Conservation (phyloP, 2,888 invertebrate species). For the Drosophila paranaensis region DNA sequence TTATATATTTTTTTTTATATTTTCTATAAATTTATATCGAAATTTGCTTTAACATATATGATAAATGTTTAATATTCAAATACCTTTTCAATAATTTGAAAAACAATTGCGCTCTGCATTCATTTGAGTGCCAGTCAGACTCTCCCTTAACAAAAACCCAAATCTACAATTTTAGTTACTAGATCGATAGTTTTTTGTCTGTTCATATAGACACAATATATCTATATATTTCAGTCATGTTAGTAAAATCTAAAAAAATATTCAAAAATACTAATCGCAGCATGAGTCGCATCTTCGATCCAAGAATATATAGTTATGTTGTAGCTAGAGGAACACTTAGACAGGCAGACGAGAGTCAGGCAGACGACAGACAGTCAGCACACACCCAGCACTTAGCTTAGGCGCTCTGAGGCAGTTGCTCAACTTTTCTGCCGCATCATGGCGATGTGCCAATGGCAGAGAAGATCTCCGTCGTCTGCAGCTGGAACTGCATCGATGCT, state of each 20-base stretch:
- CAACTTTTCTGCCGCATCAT: slow-evolving; percentile 59
- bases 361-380: slow-evolving; percentile 19
- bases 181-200: too few species aligned
- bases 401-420: slow-evolving; percentile 36
- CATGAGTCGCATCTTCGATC: slow-evolving; percentile 1
- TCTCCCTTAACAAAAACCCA: too few species aligned
- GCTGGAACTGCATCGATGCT: slow-evolving; percentile 4
- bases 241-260: not conserved
- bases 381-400: slow-evolving; percentile 55
- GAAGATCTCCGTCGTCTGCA: slow-evolving; percentile 11
- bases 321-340: slow-evolving; percentile 10
- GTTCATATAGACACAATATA: too few species aligned
- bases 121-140: too few species aligned
- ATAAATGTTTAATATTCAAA: too few species aligned
- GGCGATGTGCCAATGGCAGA: slow-evolving; percentile 49
- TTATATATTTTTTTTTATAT: too few species aligned
- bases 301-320: slow-evolving; percentile 2
- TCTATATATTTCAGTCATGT: too few species aligned
- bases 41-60: too few species aligned
- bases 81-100: too few species aligned
- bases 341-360: slow-evolving; percentile 8
- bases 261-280: not conserved
- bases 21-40: too few species aligned
- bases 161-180: too few species aligned
- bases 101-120: too few species aligned